A percentile compares a stretch with the other conserved stretches of the same genome.
Evolutionary conservation across 2,888 invertebrate species (phyloP).

Genomic region (Phrixothrix hirtus): DNA sequence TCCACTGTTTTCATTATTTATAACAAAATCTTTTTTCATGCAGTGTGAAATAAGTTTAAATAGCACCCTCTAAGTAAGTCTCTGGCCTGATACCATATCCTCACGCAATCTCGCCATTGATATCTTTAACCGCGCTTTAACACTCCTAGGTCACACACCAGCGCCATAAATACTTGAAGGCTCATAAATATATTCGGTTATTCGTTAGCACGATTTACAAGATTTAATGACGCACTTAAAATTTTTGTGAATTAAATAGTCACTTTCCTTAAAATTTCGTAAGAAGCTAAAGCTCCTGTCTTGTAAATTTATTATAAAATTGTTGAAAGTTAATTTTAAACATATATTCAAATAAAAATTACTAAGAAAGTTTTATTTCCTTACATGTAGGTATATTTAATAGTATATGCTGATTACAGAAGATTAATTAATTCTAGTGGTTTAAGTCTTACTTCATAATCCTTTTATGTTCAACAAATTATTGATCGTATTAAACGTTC

Average conservation of each 20-base stretch:
- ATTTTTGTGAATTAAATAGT: constrained; percentile 5
- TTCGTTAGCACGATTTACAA: constrained; percentile 15
- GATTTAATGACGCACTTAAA: constrained; percentile 13
- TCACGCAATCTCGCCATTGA: constrained; percentile 46
- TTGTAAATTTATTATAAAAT: constrained; percentile 1
- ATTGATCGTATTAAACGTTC: no score
- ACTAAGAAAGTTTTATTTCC: no score
- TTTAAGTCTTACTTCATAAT: no score
- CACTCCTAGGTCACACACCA: constrained; percentile 42
- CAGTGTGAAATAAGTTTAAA: constrained; percentile 22
- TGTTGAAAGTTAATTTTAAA: no score
- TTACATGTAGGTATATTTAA: no score
- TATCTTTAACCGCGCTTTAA: constrained; percentile 44
- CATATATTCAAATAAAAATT: no score
- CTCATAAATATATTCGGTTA: constrained; percentile 23
- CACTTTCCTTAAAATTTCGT: background rate
- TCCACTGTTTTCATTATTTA: no score
- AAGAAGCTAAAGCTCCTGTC: background rate
- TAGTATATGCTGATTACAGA: no score
- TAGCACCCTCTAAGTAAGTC: constrained; percentile 30
- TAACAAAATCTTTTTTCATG: constrained; percentile 35
- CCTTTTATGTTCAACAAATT: no score
- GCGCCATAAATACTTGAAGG: constrained; percentile 40
- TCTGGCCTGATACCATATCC: constrained; percentile 38
- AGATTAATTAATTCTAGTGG: no score